These are phyloP conservation scores for Drosophila paracracens DNA, from an alignment of 2,888 invertebrate genomes.

Conservation along the genomic window DNA sequence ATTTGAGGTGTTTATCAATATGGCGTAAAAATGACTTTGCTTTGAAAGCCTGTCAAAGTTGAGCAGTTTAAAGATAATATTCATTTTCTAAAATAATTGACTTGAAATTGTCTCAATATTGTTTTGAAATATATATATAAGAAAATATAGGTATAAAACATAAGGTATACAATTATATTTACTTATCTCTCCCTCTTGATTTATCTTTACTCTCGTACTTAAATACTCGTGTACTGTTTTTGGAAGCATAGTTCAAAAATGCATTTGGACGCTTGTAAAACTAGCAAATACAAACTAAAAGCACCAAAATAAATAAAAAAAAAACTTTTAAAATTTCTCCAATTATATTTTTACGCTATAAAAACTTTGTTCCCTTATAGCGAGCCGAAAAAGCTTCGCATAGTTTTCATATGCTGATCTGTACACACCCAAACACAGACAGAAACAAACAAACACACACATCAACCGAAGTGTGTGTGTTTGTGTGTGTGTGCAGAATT, in stretches of 20 bases:
- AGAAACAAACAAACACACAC: conserved; percentile 20
- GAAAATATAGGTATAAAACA: not conserved
- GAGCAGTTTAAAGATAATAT: not conserved
- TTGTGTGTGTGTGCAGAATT: conserved; percentile 36
- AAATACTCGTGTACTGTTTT: not conserved
- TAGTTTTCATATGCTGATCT: conserved; percentile 68
- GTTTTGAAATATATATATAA: not conserved
- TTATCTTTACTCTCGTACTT: not conserved
- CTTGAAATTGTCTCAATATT: not conserved
- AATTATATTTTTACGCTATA: conserved; percentile 81
- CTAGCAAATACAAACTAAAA: conserved; percentile 24
- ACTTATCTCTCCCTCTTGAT: not conserved
- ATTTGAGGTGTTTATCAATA: not conserved
- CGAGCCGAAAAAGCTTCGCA: conserved; percentile 42
- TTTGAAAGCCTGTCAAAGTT: not conserved
- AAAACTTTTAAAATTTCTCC: conserved; percentile 71
- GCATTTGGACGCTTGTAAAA: conserved; percentile 8
- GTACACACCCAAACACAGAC: conserved; percentile 31
- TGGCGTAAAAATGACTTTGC: not conserved
- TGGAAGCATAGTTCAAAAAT: conserved; percentile 3
- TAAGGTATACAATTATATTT: conserved; percentile 5
- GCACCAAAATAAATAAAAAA: conserved; percentile 30
- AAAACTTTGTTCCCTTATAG: conserved; percentile 65
- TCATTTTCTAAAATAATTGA: too few relatives aligned
- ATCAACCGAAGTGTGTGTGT: conserved; percentile 26